Evolutionary conservation across 2,113 vertebrate genomes (phyloP), one percentile per base, ranked within the genome.

Genomic region (Eleginops maclovinus): DNA sequence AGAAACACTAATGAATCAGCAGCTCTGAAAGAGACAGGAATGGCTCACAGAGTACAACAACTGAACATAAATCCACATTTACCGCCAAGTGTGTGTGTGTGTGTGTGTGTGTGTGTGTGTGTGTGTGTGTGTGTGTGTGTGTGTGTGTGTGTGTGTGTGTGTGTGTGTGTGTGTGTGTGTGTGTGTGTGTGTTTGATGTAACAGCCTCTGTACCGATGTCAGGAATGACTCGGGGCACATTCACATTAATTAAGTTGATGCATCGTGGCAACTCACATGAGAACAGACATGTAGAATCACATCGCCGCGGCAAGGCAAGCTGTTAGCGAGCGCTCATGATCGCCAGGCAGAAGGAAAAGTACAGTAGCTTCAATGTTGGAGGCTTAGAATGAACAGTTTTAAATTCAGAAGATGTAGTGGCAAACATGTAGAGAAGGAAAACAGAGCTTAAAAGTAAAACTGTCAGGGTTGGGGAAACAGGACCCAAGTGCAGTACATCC

Each of bases 241-340:
- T 92, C 88, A 79, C 83, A 86, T 92, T 93, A 84, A 91, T 93
- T 93, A 91, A 82, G 83, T 81, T 88, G 88, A 93, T 92, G 86
- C 81, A 75, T 78, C 64, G 67, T 90, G 90, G 89, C 91, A 87
- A 90, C 86, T 89, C 83, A 43, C 89, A 89, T 89, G 85, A 81
- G 83, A 85, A 76, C 75, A 71, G 84, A 90, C 84, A 75, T 83
- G 82, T 87, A 82, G 85, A 86, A 89, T 85, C 85, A 82, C 70
- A 36, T 86, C 68, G 81, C 88, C 21, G 26, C 75, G 44, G 67
- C 65, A 72, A 58, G 77, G 63, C 89, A 87, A 86, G 87, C 91
- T 87, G 88, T 88, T 83, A 22, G 86, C 8, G n/a, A 31, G 72
- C n/a, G n/a, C n/a, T n/a, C n/a, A n/a, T n/a, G n/a, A n/a, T n/a